Percentiles rank a stretch among this genome's conserved stretches.
Conservation (phyloP, 2,797 vertebrate species). For the Alexandromys oeconomus region DNA sequence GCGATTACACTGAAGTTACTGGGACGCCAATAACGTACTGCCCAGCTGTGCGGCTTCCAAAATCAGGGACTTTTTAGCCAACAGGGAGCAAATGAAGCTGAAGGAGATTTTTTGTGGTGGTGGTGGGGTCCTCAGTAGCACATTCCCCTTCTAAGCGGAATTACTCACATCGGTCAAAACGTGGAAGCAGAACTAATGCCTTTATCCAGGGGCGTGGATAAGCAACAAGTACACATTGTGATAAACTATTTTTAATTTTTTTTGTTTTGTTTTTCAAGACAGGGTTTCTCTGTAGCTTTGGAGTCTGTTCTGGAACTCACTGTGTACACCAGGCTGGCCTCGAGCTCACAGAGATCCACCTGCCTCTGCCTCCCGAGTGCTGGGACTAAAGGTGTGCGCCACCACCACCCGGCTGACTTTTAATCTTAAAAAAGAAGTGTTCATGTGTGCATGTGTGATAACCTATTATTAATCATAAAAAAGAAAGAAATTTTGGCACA, state of each 20-base stretch:
- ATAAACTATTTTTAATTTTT: neutral
- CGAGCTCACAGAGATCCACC: no score
- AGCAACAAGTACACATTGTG: neutral
- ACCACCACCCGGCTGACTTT: no score
- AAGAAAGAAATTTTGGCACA: neutral
- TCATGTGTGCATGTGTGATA: neutral
- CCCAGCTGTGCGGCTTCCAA: neutral
- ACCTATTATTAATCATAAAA: neutral
- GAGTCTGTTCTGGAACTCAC: no score
- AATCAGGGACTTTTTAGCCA: neutral
- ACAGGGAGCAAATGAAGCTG: neutral
- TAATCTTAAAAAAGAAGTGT: neutral
- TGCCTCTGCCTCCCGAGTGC: no score
- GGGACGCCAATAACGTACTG: neutral
- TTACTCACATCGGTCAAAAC: neutral
- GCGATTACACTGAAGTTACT: no score
- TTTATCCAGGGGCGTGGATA: accelerated
- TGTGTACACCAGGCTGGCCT: no score
- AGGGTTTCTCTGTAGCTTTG: no score
- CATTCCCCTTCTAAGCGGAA: accelerated
- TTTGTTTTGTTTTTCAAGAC: no score
- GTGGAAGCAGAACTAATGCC: neutral
- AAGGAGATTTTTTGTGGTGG: neutral
- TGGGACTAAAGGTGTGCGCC: no score
- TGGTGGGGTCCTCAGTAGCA: neutral